Base-by-base conservation (phyloP, 2,113 vertebrate genomes). In the Tachycineta bicolor region DNA sequence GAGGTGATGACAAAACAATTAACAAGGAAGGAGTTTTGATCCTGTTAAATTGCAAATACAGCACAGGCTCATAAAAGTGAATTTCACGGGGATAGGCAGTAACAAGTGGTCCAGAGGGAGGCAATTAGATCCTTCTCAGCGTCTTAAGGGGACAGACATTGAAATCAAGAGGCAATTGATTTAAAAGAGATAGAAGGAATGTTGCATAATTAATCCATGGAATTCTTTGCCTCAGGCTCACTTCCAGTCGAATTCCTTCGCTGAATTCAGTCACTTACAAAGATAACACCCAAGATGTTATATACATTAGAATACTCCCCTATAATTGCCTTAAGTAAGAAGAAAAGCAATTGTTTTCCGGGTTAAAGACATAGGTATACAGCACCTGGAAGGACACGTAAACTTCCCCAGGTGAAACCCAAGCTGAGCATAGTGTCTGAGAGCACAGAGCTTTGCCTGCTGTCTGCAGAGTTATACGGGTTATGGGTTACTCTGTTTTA, bases 121-220 rank as follows among this genome's bases (percentile, higher is more conserved):
- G 64, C 69, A 96, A 83, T 90, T 94, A 94, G 59, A 83, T 62
- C 50, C 50, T 93, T 94, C 74, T 88, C 79, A 68, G 55, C 34
- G 76, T 97, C 31, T 64, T 77, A 67, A 78, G 55, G 68, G 68
- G 59, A 55, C 76, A 63, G 89, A 41, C 83, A 67, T 77, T 84
- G 78, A 95, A 95, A 96, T 87, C 85, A 92, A 95, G 77, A 92
- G 52, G 44, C 65, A 79, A 68, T 82, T 92, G 89, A 82, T 91
- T 89, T 95, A 68, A 74, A 89, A 84, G 69, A n/a, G 60, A 60
- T 89, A 87, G 64, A 63, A 92, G 34, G 64, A 89, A n/a, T 71
- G 49, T 41, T 89, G 80, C 75, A 41, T 92, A 94, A 96, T 79
- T 94, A 86, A 93, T 56, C 41, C 52, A 31, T 26, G n/a, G 26